Evolutionary conservation across 2,888 invertebrate genomes (phyloP).

Genomic region (Mimachlamys varia): DNA sequence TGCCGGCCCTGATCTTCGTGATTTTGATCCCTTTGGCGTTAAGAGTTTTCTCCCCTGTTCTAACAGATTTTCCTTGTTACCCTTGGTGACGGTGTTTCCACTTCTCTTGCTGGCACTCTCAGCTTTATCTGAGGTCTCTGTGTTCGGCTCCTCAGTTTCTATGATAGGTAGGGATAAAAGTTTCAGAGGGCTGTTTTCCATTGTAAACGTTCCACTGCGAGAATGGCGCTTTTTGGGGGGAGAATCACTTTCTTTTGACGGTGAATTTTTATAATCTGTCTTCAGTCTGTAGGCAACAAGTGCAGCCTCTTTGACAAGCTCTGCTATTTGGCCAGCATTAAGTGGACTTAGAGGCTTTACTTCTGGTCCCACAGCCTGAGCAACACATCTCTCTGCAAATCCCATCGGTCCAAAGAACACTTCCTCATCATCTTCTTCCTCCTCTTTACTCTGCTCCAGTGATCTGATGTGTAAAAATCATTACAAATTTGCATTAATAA

Average conservation of each 20-base stretch:
- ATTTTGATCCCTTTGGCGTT: neutral
- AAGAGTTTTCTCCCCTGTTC: slow-evolving; percentile 8
- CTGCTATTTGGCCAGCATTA: slow-evolving; percentile 64
- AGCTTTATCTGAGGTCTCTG: neutral
- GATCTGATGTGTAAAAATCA: neutral
- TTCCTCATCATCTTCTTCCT: slow-evolving; percentile 67
- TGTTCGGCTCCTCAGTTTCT: neutral
- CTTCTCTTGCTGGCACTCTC: neutral
- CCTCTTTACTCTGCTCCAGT: neutral
- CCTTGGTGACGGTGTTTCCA: slow-evolving; percentile 1
- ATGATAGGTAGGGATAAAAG: slow-evolving; percentile 41
- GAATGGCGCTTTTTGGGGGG: slow-evolving; percentile 54
- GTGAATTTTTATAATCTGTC: slow-evolving; percentile 40
- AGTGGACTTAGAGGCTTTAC: slow-evolving; percentile 64
- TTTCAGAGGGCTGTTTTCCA: slow-evolving; percentile 53
- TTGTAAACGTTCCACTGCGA: slow-evolving; percentile 58
- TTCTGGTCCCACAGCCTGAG: slow-evolving; percentile 58
- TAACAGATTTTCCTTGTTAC: neutral
- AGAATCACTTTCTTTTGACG: slow-evolving; percentile 26
- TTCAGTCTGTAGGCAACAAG: slow-evolving; percentile 61
- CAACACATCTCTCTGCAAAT: slow-evolving; percentile 65
- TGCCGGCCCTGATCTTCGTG: neutral
- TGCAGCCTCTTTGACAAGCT: slow-evolving; percentile 67
- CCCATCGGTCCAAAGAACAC: slow-evolving; percentile 72
- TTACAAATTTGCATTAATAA: no score